Conservation (phyloP, 2,113 vertebrate genomes). For the Sporophila hypoxantha region DNA sequence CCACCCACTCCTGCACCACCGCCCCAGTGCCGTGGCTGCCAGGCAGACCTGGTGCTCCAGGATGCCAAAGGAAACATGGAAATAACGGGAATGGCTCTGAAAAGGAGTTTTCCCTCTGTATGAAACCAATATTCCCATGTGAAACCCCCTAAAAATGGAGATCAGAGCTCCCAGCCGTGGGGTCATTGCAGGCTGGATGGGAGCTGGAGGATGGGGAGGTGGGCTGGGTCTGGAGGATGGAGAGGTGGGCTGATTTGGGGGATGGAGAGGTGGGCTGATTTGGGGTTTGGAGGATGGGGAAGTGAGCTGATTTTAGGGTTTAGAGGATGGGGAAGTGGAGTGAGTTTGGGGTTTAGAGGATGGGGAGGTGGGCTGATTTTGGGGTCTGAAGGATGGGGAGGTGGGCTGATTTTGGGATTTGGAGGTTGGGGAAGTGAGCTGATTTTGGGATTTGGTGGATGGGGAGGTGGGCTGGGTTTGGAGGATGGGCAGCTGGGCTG, state of each 20-base stretch:
- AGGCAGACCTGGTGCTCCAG: fast-evolving
- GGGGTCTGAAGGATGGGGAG: no score
- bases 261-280: no score
- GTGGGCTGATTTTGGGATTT: fast-evolving
- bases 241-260: fast-evolving
- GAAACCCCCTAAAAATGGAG: neutral
- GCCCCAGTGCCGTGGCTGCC: fast-evolving
- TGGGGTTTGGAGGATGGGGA: no score
- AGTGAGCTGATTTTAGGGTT: fast-evolving
- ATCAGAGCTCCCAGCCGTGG: fast-evolving
- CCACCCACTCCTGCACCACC: fast-evolving
- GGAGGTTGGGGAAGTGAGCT: neutral
- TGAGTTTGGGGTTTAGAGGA: no score
- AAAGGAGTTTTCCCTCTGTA: fast-evolving
- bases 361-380: neutral
- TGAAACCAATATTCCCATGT: neutral
- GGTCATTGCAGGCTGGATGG: fast-evolving
- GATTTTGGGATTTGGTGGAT: no score
- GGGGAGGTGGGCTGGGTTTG: fast-evolving
- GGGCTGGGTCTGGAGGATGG: no score
- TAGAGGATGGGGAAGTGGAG: no score
- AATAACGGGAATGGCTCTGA: neutral
- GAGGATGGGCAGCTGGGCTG: neutral
- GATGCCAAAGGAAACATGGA: fast-evolving
- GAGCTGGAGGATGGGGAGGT: no score